These are phyloP conservation scores for Rotaria sp. DNA, from an alignment of 2,888 invertebrate species.

Conservation along the genomic window DNA sequence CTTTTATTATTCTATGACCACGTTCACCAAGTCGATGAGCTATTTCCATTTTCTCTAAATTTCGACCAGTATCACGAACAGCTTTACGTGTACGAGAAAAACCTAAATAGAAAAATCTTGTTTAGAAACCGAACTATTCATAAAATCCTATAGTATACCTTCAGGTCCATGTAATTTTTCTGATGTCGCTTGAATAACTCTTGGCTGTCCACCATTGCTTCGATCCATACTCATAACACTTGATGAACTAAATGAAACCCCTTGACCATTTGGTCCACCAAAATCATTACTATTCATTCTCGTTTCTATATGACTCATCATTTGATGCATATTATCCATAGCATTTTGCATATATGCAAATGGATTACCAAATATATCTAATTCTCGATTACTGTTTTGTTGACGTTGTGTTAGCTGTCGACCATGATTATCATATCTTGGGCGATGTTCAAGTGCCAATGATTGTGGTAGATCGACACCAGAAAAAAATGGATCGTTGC, in stretches of 20 bases:
- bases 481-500: neutral
- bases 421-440: no score
- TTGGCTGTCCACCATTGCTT: neutral
- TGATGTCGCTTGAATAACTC: neutral
- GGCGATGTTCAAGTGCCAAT: neutral
- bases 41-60: neutral
- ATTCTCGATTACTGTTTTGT: neutral
- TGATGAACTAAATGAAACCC: neutral
- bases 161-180: slow-evolving; percentile 13
- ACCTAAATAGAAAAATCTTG: neutral
- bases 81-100: neutral
- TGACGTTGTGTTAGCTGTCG: neutral
- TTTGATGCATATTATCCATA: neutral
- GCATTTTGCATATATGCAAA: neutral
- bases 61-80: slow-evolving; percentile 17
- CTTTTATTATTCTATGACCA: neutral
- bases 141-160: neutral
- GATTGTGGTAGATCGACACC: neutral
- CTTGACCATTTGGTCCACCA: neutral
- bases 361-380: slow-evolving; percentile 4
- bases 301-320: neutral
- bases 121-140: neutral
- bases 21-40: slow-evolving; percentile 24
- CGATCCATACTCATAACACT: neutral
- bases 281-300: neutral